phyloP scores from a whole-genome alignment of 2,113 vertebrate species.

The Corvus cornix region DNA sequence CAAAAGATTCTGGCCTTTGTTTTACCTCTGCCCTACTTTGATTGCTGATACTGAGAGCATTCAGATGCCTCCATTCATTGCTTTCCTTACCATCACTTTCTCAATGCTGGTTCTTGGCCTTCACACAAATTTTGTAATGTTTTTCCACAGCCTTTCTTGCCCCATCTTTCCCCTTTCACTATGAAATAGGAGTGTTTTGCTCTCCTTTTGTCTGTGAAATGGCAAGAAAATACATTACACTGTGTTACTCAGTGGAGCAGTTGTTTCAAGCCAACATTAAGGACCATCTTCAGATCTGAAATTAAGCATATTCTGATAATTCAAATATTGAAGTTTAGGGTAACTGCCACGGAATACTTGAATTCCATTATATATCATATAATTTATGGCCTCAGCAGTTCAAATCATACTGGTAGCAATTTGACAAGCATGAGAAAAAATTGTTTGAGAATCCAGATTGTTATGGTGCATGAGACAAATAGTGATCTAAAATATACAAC shows the following conservation, averaged over 20 bases:
- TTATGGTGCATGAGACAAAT: background rate
- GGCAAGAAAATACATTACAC: background rate
- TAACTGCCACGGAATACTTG: background rate
- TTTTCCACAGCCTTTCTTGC: background rate
- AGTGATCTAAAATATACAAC: background rate
- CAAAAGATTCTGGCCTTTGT: background rate
- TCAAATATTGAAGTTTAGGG: background rate
- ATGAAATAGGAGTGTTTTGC: background rate
- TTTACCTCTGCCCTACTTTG: background rate
- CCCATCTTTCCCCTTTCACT: background rate
- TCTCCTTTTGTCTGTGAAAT: background rate
- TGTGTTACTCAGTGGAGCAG: background rate
- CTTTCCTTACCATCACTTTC: background rate
- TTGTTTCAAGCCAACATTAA: background rate
- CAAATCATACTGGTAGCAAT: background rate
- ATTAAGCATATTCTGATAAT: background rate
- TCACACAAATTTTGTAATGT: background rate
- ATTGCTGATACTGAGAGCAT: background rate
- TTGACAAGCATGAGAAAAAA: background rate
- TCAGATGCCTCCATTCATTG: background rate
- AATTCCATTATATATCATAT: background rate
- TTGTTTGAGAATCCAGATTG: background rate
- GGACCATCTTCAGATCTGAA: background rate
- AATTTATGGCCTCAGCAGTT: background rate
- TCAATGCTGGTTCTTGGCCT: background rate